A percentile compares a stretch with the other conserved stretches of the same genome.
phyloP scores from a whole-genome alignment of 2,797 vertebrate species.

The Trichosurus vulpecula region DNA sequence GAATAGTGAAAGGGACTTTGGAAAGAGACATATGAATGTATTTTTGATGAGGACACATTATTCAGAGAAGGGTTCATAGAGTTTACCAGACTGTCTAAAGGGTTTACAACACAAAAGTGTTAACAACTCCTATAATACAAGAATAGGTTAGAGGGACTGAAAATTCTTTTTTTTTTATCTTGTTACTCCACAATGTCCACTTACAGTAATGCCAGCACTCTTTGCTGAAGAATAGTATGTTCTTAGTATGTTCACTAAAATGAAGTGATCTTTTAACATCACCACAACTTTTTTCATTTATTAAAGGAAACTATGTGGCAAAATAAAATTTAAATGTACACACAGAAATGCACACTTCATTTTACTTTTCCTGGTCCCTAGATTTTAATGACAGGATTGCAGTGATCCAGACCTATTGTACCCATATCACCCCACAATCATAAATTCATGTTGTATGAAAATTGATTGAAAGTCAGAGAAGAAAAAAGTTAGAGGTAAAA shows the following conservation, averaged over 20 bases:
- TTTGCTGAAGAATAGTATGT: constrained; percentile 8
- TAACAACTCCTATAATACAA: too few species aligned
- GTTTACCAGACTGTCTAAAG: too few species aligned
- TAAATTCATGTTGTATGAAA: too few species aligned
- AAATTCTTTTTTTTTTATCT: background rate
- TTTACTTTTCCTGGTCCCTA: constrained; percentile 34
- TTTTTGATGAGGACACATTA: too few species aligned
- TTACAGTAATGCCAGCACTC: background rate
- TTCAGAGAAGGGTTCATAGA: too few species aligned
- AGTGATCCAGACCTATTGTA: too few species aligned
- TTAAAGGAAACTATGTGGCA: constrained; percentile 33
- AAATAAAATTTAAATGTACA: constrained; percentile 42
- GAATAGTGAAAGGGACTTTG: too few species aligned
- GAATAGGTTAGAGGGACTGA: background rate
- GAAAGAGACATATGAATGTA: too few species aligned
- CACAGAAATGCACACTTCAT: background rate
- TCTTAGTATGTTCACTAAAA: constrained; percentile 49
- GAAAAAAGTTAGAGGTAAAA: too few species aligned
- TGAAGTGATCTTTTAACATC: constrained; percentile 33
- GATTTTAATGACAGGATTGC: constrained; percentile 55
- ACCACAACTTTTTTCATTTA: constrained; percentile 34
- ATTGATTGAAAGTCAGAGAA: too few species aligned
- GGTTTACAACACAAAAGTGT: too few species aligned
- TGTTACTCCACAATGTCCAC: background rate
- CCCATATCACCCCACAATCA: too few species aligned